Evolutionary conservation across 2,888 invertebrate species (phyloP).

Genomic region (Cerceris ruficornis): DNA sequence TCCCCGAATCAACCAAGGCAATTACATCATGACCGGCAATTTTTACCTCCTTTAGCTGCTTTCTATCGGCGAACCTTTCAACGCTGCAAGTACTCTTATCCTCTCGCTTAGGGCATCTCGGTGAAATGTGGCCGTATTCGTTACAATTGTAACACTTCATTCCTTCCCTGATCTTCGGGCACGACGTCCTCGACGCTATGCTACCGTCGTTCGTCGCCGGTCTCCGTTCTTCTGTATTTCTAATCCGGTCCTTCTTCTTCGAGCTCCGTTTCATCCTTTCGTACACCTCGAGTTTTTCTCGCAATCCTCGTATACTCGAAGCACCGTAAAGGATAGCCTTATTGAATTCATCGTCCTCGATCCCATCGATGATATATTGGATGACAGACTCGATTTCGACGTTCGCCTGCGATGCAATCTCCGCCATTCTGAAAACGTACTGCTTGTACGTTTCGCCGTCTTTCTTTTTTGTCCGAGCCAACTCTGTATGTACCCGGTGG

Average conservation of each 20-base stretch:
- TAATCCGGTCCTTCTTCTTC: too few species aligned
- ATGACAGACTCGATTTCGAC: slow-evolving; percentile 6
- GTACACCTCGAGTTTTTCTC: neutral
- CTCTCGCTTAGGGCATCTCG: too few species aligned
- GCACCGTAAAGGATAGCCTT: slow-evolving; percentile 2
- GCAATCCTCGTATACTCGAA: neutral
- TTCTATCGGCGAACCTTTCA: neutral
- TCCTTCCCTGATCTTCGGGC: neutral
- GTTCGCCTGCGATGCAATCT: slow-evolving; percentile 16
- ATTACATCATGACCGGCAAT: neutral
- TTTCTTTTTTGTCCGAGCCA: slow-evolving; percentile 14
- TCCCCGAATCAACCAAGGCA: slow-evolving; percentile 1
- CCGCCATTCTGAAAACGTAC: slow-evolving; percentile 25
- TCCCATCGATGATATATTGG: slow-evolving; percentile 8
- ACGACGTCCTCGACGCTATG: neutral
- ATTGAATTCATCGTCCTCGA: neutral
- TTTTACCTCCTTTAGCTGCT: neutral
- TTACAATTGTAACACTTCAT: neutral
- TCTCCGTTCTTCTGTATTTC: too few species aligned
- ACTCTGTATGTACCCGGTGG: slow-evolving; percentile 14
- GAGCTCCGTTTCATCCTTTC: slow-evolving; percentile 2
- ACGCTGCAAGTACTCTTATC: neutral
- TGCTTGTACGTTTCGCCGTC: slow-evolving; percentile 19
- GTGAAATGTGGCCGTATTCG: neutral
- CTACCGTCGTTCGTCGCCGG: neutral